Evolutionary conservation across 2,888 invertebrate genomes (phyloP), one percentile per base, ranked within the genome.

Genomic region (Pristionchus maxplancki): DNA sequence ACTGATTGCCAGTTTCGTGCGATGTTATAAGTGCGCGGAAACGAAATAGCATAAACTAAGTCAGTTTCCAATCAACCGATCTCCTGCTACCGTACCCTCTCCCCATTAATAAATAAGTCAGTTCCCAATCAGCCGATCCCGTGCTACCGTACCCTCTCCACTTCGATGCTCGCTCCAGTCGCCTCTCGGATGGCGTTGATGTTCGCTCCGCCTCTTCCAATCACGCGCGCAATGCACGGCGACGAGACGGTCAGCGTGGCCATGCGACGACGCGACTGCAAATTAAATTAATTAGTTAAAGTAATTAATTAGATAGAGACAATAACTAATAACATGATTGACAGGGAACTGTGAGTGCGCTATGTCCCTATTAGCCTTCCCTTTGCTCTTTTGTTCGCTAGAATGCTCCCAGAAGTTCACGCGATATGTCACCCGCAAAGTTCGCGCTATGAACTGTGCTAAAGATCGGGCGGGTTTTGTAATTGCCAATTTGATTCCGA

Each of bases 141-240:
- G 24, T 58, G 58, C n/a, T 40, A 50, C 83, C 48, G 53, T 44
- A 83, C 83, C 58, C 83, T 53, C 37, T 83, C 83, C 53, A 85
- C 93, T 88, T 94, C 94, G 48, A 99, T 99, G 95, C 98, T 97
- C 9, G 99, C 99, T 89, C 98, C 98, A 50, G 99, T 98, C 87
- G 97, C 97, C 89, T 97, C 97, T 89, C 99, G 96, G 95, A 99
- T 98, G 20, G 98, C 98, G 96, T 99, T 99, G 94, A 99, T 98
- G 95, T 99, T 99, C 8, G 97, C 97, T 84, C 99, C 99, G 50
- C 97, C 98, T 93, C 99, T 97, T 0, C 99, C 99, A 94, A 99
- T 99, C 87, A 99, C 98, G 88, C 99, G 96, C 89, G 98, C 98
- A 90, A 99, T 98, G 81, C 98, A 98, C 95, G 97, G 97, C 40